Conservation (phyloP, 1,140 invertebrate species). For the Heliconius congener region DNA sequence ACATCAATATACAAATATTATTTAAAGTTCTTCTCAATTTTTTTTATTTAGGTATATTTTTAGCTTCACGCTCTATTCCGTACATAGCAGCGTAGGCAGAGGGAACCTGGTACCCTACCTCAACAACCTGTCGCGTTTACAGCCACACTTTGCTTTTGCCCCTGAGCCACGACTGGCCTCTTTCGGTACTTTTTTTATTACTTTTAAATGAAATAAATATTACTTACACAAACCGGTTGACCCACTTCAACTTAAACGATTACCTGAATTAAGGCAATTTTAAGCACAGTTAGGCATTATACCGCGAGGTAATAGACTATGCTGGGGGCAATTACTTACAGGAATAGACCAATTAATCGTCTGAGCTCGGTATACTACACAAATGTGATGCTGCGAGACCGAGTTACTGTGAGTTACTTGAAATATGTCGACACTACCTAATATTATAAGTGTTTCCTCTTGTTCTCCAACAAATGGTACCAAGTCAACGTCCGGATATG, state of each 20-base stretch:
- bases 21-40: no score
- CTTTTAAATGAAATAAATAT: neutral
- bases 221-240: neutral
- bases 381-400: slow-evolving; percentile 50
- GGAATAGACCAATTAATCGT: slow-evolving; percentile 68
- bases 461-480: slow-evolving; percentile 3
- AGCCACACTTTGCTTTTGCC: no score
- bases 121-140: no score
- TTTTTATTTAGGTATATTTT: no score
- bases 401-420: slow-evolving; percentile 43
- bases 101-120: no score
- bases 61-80: no score
- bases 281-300: slow-evolving; percentile 40
- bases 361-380: slow-evolving; percentile 45
- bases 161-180: no score
- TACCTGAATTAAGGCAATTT: slow-evolving; percentile 36
- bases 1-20: no score
- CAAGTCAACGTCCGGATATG: neutral
- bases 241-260: slow-evolving; percentile 29
- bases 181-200: neutral
- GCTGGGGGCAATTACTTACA: slow-evolving; percentile 66
- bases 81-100: no score
- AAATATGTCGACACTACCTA: slow-evolving; percentile 21
- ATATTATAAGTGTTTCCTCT: slow-evolving; percentile 28
- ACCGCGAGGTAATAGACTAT: slow-evolving; percentile 54